These are phyloP conservation scores for Hydriomena furcata DNA, from an alignment of 2,888 invertebrate species.

Conservation along the genomic window DNA sequence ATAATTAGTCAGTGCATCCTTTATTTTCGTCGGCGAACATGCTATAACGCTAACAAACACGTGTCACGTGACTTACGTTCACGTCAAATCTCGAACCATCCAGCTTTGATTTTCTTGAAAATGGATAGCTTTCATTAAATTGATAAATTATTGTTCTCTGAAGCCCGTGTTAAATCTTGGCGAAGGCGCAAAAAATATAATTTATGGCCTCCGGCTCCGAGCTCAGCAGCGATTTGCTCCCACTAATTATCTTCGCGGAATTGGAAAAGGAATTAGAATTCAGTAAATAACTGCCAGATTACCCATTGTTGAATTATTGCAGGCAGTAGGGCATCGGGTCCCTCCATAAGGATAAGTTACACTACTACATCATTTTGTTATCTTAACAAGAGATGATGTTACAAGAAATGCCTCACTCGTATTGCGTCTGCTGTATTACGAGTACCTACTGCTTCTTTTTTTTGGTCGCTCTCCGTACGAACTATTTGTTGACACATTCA, in stretches of 20 bases:
- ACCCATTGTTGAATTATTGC: too few species aligned
- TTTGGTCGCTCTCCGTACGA: too few species aligned
- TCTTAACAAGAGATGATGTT: too few species aligned
- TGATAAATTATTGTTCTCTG: constrained; percentile 23
- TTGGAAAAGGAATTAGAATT: constrained; percentile 5
- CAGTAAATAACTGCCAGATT: background rate
- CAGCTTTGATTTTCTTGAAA: constrained; percentile 11
- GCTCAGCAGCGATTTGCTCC: background rate
- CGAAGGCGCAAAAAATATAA: constrained; percentile 6
- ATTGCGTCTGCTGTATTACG: too few species aligned
- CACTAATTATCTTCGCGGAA: constrained; percentile 8
- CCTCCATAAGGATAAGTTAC: too few species aligned
- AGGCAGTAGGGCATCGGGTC: too few species aligned
- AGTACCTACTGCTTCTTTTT: too few species aligned
- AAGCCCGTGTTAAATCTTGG: constrained; percentile 1
- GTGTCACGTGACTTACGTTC: background rate
- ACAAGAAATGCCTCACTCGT: too few species aligned
- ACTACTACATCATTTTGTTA: too few species aligned
- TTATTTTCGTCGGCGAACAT: too few species aligned
- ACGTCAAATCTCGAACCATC: background rate
- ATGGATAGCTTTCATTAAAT: constrained; percentile 22
- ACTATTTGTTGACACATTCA: too few species aligned
- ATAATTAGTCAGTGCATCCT: too few species aligned
- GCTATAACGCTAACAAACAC: background rate
- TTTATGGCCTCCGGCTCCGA: background rate